Base-by-base conservation (phyloP, 2,888 invertebrate species). In the Elegia similella region DNA sequence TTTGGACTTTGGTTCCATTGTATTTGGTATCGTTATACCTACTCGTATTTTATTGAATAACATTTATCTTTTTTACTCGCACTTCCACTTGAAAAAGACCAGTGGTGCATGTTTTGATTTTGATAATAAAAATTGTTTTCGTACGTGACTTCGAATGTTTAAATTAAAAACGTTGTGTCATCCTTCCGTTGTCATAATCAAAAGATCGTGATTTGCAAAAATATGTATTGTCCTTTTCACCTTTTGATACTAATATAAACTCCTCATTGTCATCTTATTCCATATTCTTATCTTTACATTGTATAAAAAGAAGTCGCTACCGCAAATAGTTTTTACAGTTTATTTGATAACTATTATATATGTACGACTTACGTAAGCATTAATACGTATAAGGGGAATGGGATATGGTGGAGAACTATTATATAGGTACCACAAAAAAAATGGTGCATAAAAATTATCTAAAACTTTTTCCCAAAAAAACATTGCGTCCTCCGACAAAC, bases 151-250 rank as follows among this genome's bases (percentile, higher is more conserved):
- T 62, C 54, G 55, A 56, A 62, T 67, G 65, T 72, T 70, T 73
- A 64, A 64, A 72, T 73, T 64, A 58, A 73, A 81, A 66, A 61
- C 70, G 75, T 75, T 67, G 59, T 70, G 76, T 86, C 84, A 85
- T 86, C 84, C 83, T 59, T 50, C 46, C 55, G 61, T 65, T 68
- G 60, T 66, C 67, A 64, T 59, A 66, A 67, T 65, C 54, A 61
- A 66, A 68, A 61, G 65, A 64, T 62, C 61, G 65, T 82, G 81
- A 81, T 71, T 80, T 73, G 80, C 76, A 62, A 76, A 77, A 72
- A 57, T 57, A 34, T 50, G 12, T 52, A 42, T 15, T 44, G 44
- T n/a, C 43, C 30, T 12, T 12, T 50, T 50, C 32, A 12, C 1
- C 34, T 47, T 38, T 42, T 52, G 52, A 42, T 38, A 42, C n/a